phyloP scores from a whole-genome alignment of 2,797 vertebrate species.

The Micrastur ruficollis region DNA sequence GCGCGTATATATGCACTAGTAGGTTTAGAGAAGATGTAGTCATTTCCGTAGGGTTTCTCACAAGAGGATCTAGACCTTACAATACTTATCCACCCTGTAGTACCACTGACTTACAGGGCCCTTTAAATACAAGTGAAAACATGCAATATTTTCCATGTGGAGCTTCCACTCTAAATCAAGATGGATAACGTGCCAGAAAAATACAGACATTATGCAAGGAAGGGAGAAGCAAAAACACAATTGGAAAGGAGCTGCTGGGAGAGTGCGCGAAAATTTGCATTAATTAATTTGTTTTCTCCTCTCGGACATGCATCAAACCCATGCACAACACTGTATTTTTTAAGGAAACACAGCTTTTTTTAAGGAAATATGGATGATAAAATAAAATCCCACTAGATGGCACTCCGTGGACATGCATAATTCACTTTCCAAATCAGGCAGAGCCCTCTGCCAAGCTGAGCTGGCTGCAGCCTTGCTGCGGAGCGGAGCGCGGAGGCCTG shows the following conservation, averaged over 20 bases:
- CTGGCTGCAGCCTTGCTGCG: neutral
- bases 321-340: accelerated
- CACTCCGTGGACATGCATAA: neutral
- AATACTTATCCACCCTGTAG: accelerated
- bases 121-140: neutral
- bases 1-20: accelerated
- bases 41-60: neutral
- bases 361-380: accelerated
- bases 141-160: neutral
- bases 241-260: neutral
- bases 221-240: neutral
- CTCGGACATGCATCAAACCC: neutral
- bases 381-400: slow-evolving; percentile 49
- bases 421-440: accelerated
- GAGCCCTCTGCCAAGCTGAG: neutral
- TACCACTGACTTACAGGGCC: neutral
- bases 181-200: neutral
- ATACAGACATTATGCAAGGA: neutral
- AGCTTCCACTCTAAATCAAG: neutral
- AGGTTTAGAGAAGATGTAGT: neutral
- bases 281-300: neutral
- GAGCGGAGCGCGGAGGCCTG: neutral
- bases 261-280: neutral
- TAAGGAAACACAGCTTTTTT: neutral
- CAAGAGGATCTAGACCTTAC: too few species aligned